Evolutionary conservation across 1,140 invertebrate species (phyloP), one percentile per base, ranked within the genome.

Genomic region (Pogonognathellus flavescens): DNA sequence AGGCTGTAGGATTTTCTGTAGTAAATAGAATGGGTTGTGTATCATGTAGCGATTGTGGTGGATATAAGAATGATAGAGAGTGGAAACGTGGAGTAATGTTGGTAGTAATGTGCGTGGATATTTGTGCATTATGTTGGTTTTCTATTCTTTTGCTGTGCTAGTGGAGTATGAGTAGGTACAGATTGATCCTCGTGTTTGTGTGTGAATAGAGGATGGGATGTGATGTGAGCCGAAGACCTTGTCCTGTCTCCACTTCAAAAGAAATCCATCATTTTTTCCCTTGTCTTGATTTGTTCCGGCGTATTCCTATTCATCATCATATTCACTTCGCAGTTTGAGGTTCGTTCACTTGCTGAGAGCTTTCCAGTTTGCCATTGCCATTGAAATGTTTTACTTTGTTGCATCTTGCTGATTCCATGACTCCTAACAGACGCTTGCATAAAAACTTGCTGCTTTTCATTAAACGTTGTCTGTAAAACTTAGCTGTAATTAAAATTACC

Each of bases 261-360:
- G 80, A 83, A 86, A 86, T 83, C 85, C 85, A 83, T 86, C 83
- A 84, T 80, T 86, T 85, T 85, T 53, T 85, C 59, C 52, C 50
- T 70, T 84, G 53, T 70, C 53, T 81, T 83, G 85, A 86, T 86
- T 86, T 83, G 85, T 86, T 86, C 80, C 85, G 62, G 81, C 50
- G 62, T 66, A 76, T 72, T 83, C 49, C 81, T 83, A 82, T 86
- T 86, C 84, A 85, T 85, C 84, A 85, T 85, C 57, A 85, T 76
- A 81, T 53, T 80, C 66, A 84, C 55, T 80, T 76, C 31, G 81
- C 81, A 49, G 70, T 76, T 76, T 76, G 70, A 76, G 41, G n/a
- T 76, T 76, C 70, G 70, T 76, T n/a, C n/a, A 18, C 70, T 41
- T 76, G 70, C 70, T 76, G 41, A 1, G 70, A 50, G 70, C 70